phyloP scores from a whole-genome alignment of 2,797 vertebrate genomes.

The Gephyroberyx darwinii region DNA sequence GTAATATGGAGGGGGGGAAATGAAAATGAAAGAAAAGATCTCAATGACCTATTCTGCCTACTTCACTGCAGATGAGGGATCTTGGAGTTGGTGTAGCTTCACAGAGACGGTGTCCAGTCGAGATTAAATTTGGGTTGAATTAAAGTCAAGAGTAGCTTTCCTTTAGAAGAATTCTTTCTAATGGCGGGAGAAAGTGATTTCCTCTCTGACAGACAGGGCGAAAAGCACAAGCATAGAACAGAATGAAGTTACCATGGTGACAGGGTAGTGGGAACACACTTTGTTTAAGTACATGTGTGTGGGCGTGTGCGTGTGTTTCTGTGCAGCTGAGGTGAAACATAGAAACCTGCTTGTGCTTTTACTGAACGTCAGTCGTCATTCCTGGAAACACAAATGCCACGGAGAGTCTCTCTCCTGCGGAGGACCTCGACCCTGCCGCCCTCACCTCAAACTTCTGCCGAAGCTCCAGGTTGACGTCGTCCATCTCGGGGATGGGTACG shows the following conservation, averaged over 20 bases:
- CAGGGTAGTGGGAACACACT: constrained; percentile 15
- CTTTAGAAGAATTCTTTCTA: constrained; percentile 5
- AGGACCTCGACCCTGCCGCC: not conserved
- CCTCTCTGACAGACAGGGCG: constrained; percentile 10
- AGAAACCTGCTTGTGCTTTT: not conserved
- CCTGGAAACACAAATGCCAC: not conserved
- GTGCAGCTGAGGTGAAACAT: not conserved
- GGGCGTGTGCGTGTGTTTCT: not conserved
- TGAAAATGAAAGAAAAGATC: not conserved
- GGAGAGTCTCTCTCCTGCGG: not conserved
- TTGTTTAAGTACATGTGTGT: not conserved
- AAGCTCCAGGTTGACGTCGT: constrained; percentile 90
- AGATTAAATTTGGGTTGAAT: not conserved
- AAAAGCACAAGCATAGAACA: constrained; percentile 38
- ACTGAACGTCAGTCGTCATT: not conserved
- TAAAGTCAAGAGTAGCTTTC: constrained; percentile 2
- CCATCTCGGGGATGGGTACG: constrained; percentile 93
- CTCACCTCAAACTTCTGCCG: constrained; percentile 97
- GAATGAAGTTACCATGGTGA: constrained; percentile 62
- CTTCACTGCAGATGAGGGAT: not conserved
- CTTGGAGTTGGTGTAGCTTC: not conserved
- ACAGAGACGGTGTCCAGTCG: not conserved
- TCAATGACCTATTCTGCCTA: not conserved
- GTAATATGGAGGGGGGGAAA: too few relatives aligned
- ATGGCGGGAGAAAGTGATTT: constrained; percentile 22